Conservation (phyloP, 1,140 invertebrate genomes). For the Anadara kagoshimensis region DNA sequence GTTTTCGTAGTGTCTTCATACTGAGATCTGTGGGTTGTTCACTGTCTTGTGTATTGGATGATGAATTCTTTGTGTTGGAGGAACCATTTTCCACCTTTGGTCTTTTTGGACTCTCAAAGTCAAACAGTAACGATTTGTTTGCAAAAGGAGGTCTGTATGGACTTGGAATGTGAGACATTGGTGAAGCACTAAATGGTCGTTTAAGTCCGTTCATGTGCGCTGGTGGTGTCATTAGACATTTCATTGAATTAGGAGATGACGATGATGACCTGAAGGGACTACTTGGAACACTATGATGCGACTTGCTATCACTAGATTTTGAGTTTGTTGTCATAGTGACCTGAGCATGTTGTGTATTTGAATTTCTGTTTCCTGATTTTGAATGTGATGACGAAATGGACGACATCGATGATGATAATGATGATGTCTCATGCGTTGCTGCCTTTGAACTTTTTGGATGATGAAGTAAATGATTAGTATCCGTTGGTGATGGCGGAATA, state of each 20-base stretch:
- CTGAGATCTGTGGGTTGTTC: conserved; percentile 48
- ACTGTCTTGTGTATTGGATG: conserved; percentile 6
- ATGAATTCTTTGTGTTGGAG: conserved; percentile 6
- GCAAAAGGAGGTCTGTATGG: conserved; percentile 10
- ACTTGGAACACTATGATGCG: no score
- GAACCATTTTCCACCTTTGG: conserved; percentile 17
- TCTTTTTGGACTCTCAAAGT: conserved; percentile 39
- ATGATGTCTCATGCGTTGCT: neutral
- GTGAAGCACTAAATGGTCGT: conserved; percentile 12
- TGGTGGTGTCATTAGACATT: conserved; percentile 15
- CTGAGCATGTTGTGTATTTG: neutral
- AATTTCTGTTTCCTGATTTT: neutral
- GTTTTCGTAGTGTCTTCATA: conserved; percentile 43
- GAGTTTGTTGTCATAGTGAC: neutral
- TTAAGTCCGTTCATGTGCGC: conserved; percentile 23
- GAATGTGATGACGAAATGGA: neutral
- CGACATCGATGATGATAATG: conserved; percentile 1
- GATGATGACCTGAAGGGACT: neutral
- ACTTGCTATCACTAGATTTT: neutral
- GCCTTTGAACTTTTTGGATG: no score
- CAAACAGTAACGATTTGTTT: conserved; percentile 39
- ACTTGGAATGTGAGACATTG: conserved; percentile 30
- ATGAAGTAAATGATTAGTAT: no score
- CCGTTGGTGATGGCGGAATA: no score
- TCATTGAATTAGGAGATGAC: neutral